Evolutionary conservation across 2,888 invertebrate species (phyloP).

Genomic region (Hesperia comma): DNA sequence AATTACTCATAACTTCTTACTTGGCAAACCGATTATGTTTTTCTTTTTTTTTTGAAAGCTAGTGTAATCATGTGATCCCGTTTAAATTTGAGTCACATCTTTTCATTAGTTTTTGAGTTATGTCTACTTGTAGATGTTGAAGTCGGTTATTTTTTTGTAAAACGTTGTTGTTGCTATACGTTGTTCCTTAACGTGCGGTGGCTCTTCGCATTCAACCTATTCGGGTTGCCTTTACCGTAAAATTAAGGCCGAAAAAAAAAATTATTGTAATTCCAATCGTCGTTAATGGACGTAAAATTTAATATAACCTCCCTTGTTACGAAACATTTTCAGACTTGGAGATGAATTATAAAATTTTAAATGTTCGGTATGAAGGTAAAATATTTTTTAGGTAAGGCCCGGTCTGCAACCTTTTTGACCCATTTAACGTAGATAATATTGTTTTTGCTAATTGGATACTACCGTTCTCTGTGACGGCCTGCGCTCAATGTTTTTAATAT

Average conservation of each 20-base stretch:
- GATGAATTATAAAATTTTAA: conserved; percentile 27
- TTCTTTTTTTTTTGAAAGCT: no score
- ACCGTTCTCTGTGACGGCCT: neutral
- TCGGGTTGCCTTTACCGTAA: conserved; percentile 26
- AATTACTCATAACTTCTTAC: no score
- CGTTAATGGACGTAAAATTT: conserved; percentile 31
- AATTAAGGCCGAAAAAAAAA: conserved; percentile 27
- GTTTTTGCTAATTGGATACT: conserved; percentile 26
- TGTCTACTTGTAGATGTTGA: no score
- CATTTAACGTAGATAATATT: conserved; percentile 28
- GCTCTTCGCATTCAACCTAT: conserved; percentile 23
- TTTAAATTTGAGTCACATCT: no score
- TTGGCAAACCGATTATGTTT: no score
- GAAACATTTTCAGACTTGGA: conserved; percentile 21
- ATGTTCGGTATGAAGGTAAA: conserved; percentile 3
- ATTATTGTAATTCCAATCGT: conserved; percentile 32
- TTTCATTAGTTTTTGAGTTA: no score
- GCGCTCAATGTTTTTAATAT: no score
- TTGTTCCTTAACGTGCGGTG: neutral
- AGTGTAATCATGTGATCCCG: no score
- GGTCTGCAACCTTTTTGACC: conserved; percentile 29
- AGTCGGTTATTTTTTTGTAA: no score
- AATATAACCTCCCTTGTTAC: conserved; percentile 21
- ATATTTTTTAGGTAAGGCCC: neutral
- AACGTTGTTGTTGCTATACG: neutral